These are phyloP conservation scores for Hippopotamyrus pictus DNA, from an alignment of 2,797 vertebrate genomes.

Conservation along the genomic window DNA sequence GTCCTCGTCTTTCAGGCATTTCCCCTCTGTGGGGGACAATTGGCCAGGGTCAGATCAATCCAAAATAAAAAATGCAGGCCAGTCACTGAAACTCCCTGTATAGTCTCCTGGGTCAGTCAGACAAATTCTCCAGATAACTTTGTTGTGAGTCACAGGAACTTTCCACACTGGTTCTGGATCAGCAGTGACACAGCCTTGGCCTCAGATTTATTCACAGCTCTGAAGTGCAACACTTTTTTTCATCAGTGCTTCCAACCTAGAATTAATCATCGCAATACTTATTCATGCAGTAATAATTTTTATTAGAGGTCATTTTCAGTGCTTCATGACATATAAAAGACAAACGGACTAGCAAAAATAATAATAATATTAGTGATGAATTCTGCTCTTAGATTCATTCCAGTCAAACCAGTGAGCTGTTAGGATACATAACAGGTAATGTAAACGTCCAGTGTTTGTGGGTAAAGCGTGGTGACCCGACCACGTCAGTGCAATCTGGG, in stretches of 20 bases:
- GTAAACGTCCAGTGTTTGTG: neutral
- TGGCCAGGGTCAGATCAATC: neutral
- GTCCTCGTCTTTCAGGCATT: slow-evolving; percentile 90
- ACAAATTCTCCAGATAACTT: neutral
- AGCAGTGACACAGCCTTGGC: neutral
- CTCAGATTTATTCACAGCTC: neutral
- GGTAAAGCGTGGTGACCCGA: neutral
- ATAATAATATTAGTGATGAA: neutral
- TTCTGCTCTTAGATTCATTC: neutral
- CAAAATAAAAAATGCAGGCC: neutral
- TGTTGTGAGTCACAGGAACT: neutral
- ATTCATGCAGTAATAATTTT: neutral
- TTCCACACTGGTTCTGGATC: neutral
- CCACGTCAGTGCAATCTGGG: neutral
- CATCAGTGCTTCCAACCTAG: neutral
- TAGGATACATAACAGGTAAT: neutral
- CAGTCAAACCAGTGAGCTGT: neutral
- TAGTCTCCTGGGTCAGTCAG: neutral
- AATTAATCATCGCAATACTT: neutral
- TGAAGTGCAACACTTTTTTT: neutral
- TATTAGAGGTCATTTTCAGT: neutral
- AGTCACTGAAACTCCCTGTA: neutral
- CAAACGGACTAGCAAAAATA: neutral
- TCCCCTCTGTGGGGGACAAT: slow-evolving; percentile 73
- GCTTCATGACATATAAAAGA: neutral